phyloP scores from a whole-genome alignment of 2,888 invertebrate species.

The Sinodicranocentrus sp. region DNA sequence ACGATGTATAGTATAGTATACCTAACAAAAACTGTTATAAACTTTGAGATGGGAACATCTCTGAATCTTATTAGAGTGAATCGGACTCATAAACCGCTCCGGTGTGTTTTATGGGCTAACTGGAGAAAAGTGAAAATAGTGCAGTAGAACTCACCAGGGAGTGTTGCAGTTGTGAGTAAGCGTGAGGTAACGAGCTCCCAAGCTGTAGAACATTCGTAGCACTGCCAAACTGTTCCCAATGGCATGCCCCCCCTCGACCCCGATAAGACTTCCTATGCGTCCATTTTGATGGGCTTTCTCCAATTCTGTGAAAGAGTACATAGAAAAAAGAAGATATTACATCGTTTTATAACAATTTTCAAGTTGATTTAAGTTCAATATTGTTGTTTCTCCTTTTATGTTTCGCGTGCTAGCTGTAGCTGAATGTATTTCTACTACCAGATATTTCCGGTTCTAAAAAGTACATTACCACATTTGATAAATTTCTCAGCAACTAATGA shows the following conservation, averaged over 20 bases:
- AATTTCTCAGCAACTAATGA: no score
- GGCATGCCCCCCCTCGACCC: constrained; percentile 83
- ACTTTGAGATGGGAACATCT: constrained; percentile 4
- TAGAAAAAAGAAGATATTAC: no score
- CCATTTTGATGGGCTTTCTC: constrained; percentile 74
- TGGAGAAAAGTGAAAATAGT: constrained; percentile 31
- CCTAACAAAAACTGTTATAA: no score
- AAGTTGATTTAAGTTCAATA: no score
- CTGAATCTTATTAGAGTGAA: constrained; percentile 18
- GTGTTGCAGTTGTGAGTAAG: constrained; percentile 79
- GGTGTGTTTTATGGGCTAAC: constrained; percentile 55
- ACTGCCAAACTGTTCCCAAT: constrained; percentile 89
- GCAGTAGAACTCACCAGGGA: constrained; percentile 73
- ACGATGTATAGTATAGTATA: no score
- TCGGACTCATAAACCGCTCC: constrained; percentile 36
- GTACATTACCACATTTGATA: no score
- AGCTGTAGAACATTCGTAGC: constrained; percentile 88
- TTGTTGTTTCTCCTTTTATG: no score
- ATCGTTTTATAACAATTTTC: no score
- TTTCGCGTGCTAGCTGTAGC: no score
- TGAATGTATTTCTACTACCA: no score
- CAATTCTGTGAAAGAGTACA: constrained; percentile 72
- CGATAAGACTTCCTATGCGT: constrained; percentile 74
- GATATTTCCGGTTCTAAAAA: no score
- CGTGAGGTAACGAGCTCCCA: constrained; percentile 90